Base-by-base conservation (phyloP, 2,888 invertebrate species). In the Drosophila austrosaltans region DNA sequence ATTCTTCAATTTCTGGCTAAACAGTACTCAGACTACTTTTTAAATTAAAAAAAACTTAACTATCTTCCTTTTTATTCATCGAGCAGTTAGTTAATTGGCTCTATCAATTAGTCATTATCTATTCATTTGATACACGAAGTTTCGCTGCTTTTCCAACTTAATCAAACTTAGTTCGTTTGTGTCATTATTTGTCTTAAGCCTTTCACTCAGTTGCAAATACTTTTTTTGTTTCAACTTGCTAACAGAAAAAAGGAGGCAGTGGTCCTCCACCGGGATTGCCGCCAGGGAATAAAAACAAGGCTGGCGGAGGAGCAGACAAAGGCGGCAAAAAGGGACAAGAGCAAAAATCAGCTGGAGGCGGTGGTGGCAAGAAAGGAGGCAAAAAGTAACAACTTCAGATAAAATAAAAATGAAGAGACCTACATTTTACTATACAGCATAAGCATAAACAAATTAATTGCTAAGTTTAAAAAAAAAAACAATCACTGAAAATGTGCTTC, bases 361-460 rank as follows among this genome's bases (percentile, higher is more conserved):
- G 85, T 54, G 90, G 48, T 12, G 22, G 48, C 22, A 92, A 92
- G 69, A 92, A 92, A 74, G 91, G 92, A 68, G 91, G 87, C 77
- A 91, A 91, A 62, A 91, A 91, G 65, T 91, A 90, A 76, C 74
- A 68, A n/a, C 40, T 39, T 7, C 25, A 7, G 30, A 16, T 8
- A 25, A 44, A 59, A 8, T 12, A 5, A 20, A 57, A 36, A 36
- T 1, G 12, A 36, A 44, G 44, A 62, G 28, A 56, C 20, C 2
- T 36, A 68, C 63, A 44, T 44, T 57, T 42, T 42, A 57, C 7
- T 39, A 68, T 69, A 81, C 66, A 72, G 62, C 63, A 40, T 69
- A 61, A 78, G 60, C 60, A 75, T 71, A 72, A 74, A 63, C 70
- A 69, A 48, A 56, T 56, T 63, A 63, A 56, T 54, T 42, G 16